Evolutionary conservation across 1,140 invertebrate genomes (phyloP), one percentile per base, ranked within the genome.

Genomic region (Aphis gossypii): DNA sequence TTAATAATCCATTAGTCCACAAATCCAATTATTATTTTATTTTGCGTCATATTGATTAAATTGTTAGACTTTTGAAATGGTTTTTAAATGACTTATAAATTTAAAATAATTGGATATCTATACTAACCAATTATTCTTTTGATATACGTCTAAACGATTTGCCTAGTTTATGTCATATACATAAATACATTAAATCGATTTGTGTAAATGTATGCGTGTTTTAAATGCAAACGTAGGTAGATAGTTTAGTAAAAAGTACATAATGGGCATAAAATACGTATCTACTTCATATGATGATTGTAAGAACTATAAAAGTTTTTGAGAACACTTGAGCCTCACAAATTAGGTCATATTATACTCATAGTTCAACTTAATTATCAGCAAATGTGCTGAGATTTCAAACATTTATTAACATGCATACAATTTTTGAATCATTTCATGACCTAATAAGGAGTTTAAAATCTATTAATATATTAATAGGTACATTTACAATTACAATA

Each of bases 1-100:
- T n/a, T 76, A n/a, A n/a, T 76, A 76, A 76, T n/a, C 60, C 60
- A 76, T 76, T 68, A 68, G 30, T n/a, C 30, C 30, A n/a, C 11
- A 76, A 76, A n/a, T 76, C n/a, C 30, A 14, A 76, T 76, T 76
- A 76, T 76, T 76, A n/a, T 68, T 68, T 68, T 68, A 68, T 68
- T n/a, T n/a, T 20, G 4, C 30, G 30, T 68, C 5, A 68, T 68
- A 68, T 68, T 68, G n/a, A 68, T 68, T 68, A n/a, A n/a, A 76
- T 76, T n/a, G 3, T 76, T 76, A 76, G 60, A 76, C 11, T 76
- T 76, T 60, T 76, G 14, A 76, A 76, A n/a, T n/a, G 30, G 60
- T n/a, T 76, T 76, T n/a, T 76, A 76, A 76, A 76, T n/a, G n/a
- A 76, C 30, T 68, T 68, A 68, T 9, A n/a, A 76, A n/a, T 76